Evolutionary conservation across 2,113 vertebrate genomes (phyloP).

Genomic region (Pyxicephalus adspersus): DNA sequence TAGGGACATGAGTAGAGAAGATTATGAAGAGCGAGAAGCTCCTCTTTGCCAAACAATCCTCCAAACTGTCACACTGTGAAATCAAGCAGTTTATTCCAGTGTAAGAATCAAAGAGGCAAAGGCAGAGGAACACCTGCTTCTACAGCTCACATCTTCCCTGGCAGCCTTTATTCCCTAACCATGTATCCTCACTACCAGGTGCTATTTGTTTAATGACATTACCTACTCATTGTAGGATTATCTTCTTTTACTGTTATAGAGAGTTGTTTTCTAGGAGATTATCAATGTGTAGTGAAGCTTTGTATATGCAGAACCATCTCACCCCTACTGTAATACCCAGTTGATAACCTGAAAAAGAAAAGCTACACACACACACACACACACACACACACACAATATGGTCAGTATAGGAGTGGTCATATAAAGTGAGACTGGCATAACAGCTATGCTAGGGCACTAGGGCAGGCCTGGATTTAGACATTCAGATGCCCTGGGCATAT

Average conservation of each 20-base stretch:
- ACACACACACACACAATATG: too few species aligned
- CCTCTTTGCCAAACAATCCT: conserved; percentile 76
- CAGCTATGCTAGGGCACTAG: too few species aligned
- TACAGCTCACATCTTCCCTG: conserved; percentile 76
- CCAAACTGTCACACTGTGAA: conserved; percentile 87
- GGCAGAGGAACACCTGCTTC: conserved; percentile 85
- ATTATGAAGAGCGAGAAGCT: conserved; percentile 74
- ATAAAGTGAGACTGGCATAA: too few species aligned
- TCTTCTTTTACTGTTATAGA: not conserved
- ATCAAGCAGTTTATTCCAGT: conserved; percentile 83
- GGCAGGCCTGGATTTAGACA: too few species aligned
- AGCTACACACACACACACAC: too few species aligned
- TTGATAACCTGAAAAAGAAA: too few species aligned
- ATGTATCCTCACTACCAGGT: conserved; percentile 88
- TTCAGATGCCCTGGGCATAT: too few species aligned
- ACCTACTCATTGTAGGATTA: conserved; percentile 88
- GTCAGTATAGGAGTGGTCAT: too few species aligned
- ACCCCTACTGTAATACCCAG: too few species aligned
- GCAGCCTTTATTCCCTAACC: conserved; percentile 78
- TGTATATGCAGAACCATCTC: not conserved
- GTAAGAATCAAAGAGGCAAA: conserved; percentile 77
- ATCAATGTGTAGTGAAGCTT: not conserved
- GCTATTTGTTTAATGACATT: conserved; percentile 87
- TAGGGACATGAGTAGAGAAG: conserved; percentile 57
- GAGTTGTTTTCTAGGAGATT: not conserved